Evolutionary conservation across 2,113 vertebrate species (phyloP), one percentile per base, ranked within the genome.

Genomic region (Heterotilapia buettikoferi): DNA sequence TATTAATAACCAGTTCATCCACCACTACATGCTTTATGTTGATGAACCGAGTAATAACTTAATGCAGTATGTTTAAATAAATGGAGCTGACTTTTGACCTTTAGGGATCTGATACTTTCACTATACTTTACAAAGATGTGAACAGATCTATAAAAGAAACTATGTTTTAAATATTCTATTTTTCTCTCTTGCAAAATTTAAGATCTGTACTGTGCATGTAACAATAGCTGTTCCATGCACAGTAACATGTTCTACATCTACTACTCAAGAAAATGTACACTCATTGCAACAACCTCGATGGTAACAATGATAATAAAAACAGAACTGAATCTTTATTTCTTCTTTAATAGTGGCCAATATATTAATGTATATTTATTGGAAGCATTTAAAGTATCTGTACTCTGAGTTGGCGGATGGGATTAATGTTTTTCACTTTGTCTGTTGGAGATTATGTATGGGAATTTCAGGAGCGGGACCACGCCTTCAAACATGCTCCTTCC

Each of bases 41-140:
- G 0, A 4, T 66, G 33, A 66, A 36, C 18, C 7, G 6, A 43
- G 40, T 43, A 1, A 45, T 45, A 45, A 66, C 61, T n/a, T 66
- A 66, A 38, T 12, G 7, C 33, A n/a, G 38, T 38, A 38, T 38
- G 33, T 12, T 66, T 66, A 66, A 66, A 66, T 66, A 38, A 66
- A 66, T 66, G 18, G 0, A 0, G 1, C 18, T 38, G 33, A 38
- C 61, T 0, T 66, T 38, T 13, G 3, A 38, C 3, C 61, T 38
- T 66, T 13, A 66, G 33, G 61, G 4, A 66, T 38, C 0, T 66
- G 33, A 66, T 66, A 38, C 2, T 66, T 66, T 63, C 0, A 6
- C 38, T 63, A 63, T 63, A 36, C 59, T 36, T 12, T n/a, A 36
- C 31, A 66, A 1, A 66, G 6, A 66, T 36, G 31, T 36, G 6